Conservation (phyloP, 2,888 invertebrate genomes). For the Polyploca ridens region DNA sequence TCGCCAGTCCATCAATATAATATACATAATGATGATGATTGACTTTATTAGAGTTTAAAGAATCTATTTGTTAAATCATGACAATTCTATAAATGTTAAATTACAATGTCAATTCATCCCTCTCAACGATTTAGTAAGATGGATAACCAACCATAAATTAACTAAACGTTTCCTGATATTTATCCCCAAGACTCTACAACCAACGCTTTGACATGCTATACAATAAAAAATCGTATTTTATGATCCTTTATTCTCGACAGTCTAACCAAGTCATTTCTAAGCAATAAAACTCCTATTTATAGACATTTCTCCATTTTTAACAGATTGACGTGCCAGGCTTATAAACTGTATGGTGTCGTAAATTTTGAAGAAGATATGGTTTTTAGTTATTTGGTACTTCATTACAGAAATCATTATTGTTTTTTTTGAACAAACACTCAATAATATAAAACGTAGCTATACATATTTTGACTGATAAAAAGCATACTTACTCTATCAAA, state of each 20-base stretch:
- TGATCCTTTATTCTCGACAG: conserved; percentile 39
- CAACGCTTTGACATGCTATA: conserved; percentile 15
- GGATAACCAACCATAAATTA: conserved; percentile 45
- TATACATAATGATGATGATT: no score
- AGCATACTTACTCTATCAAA: no score
- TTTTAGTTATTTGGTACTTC: conserved; percentile 16
- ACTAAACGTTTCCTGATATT: conserved; percentile 33
- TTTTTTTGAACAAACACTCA: no score
- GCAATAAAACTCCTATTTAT: conserved; percentile 46
- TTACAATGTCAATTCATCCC: conserved; percentile 5
- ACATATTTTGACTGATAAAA: no score
- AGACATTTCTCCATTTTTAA: conserved; percentile 28
- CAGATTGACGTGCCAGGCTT: conserved; percentile 22
- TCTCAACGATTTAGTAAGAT: conserved; percentile 20
- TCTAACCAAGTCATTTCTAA: conserved; percentile 38
- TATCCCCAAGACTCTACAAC: conserved; percentile 34
- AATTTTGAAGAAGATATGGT: conserved; percentile 32
- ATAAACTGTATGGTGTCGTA: conserved; percentile 31
- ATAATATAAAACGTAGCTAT: no score
- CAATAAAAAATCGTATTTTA: conserved; percentile 29
- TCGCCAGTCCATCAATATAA: no score
- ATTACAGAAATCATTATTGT: no score
- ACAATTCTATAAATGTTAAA: neutral
- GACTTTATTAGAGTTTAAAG: no score
- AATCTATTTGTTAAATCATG: no score